Conservation (phyloP, 2,113 vertebrate genomes). For the Equus przewalskii region DNA sequence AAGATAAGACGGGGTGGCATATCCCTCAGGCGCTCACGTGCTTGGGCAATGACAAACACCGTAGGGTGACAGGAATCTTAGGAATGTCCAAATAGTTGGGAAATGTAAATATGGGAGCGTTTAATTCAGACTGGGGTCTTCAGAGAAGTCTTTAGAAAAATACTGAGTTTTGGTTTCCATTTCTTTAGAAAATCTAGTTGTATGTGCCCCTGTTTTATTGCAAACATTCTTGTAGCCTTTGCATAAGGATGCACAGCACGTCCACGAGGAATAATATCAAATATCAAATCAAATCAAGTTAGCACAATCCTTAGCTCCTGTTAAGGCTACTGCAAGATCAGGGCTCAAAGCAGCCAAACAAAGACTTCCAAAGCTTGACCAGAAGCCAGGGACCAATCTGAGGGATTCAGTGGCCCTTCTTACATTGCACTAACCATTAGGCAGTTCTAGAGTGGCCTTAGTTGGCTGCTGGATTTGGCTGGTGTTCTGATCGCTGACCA, state of each 20-base stretch:
- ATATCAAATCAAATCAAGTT: not conserved
- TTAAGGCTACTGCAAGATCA: not conserved
- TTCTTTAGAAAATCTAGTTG: conserved; percentile 47
- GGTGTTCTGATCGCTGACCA: not conserved
- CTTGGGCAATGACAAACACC: not conserved
- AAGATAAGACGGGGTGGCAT: not conserved
- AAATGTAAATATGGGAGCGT: conserved; percentile 40
- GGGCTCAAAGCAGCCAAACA: not conserved
- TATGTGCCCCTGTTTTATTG: not conserved
- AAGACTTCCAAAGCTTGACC: not conserved
- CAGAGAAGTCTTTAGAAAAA: not conserved
- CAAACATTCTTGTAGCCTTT: not conserved
- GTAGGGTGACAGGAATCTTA: not conserved
- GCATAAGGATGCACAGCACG: not conserved
- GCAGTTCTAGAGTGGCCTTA: not conserved
- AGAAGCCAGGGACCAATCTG: not conserved
- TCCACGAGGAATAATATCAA: not conserved
- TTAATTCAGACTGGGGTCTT: conserved; percentile 4
- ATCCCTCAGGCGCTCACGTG: not conserved
- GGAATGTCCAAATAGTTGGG: conserved; percentile 50
- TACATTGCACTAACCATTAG: not conserved
- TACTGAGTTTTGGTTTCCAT: conserved; percentile 20
- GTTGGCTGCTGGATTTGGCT: not conserved
- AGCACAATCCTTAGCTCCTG: not conserved
- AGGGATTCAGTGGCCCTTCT: not conserved